These are phyloP conservation scores for Enteromius viviparus DNA, from an alignment of 2,797 vertebrate species.

Conservation along the genomic window DNA sequence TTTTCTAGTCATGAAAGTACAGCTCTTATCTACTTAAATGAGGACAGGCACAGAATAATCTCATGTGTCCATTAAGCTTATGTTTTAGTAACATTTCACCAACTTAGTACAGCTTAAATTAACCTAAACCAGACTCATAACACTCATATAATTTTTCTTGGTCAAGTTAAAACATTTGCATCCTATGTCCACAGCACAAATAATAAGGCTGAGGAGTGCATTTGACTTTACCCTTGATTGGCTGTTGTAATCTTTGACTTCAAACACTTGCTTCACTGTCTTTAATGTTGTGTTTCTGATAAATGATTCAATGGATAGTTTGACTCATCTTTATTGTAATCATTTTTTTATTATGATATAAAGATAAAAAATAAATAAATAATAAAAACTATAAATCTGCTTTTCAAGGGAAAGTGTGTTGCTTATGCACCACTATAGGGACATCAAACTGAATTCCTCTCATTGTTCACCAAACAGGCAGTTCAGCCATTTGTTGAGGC, in stretches of 20 bases:
- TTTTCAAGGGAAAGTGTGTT: not conserved
- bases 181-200: not conserved
- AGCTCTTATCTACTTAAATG: constrained; percentile 11
- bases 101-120: not conserved
- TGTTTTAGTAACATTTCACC: constrained; percentile 2
- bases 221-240: not conserved
- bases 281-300: not conserved
- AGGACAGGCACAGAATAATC: not conserved
- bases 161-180: not conserved
- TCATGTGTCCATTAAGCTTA: not conserved
- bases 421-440: not conserved
- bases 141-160: not conserved
- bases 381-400: not conserved
- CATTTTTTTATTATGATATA: not conserved
- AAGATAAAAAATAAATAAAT: not conserved
- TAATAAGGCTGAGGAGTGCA: not conserved
- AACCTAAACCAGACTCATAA: not conserved
- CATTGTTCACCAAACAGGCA: not conserved
- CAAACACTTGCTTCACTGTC: too few relatives aligned
- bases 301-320: not conserved
- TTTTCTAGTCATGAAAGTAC: not conserved
- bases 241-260: not conserved
- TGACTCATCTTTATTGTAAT: not conserved
- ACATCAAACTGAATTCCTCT: not conserved
- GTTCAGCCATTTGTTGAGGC: not conserved